Percentiles rank a stretch among this genome's conserved stretches.
These are phyloP conservation scores for Nasonia vitripennis DNA, from an alignment of 1,140 invertebrate species.

Conservation along the genomic window DNA sequence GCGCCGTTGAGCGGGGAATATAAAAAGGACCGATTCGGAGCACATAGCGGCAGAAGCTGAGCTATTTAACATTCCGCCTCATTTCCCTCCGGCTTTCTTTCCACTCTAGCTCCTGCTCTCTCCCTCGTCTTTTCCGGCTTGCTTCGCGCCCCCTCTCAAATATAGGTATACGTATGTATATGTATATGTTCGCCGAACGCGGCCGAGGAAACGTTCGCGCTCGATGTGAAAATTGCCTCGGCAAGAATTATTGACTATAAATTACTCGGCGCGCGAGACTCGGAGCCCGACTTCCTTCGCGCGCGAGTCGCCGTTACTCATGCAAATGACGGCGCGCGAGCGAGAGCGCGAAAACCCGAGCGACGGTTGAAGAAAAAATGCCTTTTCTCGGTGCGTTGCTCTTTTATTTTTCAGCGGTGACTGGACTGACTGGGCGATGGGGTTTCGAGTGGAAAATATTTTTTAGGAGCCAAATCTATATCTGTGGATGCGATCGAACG, in stretches of 20 bases:
- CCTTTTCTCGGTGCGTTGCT: background rate
- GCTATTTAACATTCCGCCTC: slow-evolving; percentile 68
- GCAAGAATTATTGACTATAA: slow-evolving; percentile 71
- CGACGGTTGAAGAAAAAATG: background rate
- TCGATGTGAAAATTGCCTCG: slow-evolving; percentile 69
- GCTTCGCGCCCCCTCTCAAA: background rate
- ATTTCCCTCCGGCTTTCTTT: slow-evolving; percentile 61
- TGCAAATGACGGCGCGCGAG: slow-evolving; percentile 63
- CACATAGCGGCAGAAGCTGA: background rate
- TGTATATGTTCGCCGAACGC: background rate
- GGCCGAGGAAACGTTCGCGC: slow-evolving; percentile 61
- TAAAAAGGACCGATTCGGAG: slow-evolving; percentile 5
- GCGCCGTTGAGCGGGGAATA: slow-evolving; percentile 12
- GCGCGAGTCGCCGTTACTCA: slow-evolving; percentile 63
- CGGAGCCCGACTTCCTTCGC: slow-evolving; percentile 51
- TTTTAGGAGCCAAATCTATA: too few relatives aligned
- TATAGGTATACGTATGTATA: background rate
- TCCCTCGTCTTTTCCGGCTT: slow-evolving; percentile 48
- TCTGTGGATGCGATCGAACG: too few relatives aligned
- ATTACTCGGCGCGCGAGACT: slow-evolving; percentile 59
- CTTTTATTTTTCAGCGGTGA: background rate
- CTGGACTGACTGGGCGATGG: too few relatives aligned
- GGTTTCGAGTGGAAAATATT: too few relatives aligned
- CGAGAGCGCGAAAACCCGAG: background rate
- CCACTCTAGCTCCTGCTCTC: slow-evolving; percentile 13